These are phyloP conservation scores for Cenopis cana DNA, from an alignment of 2,888 invertebrate species.

Conservation along the genomic window DNA sequence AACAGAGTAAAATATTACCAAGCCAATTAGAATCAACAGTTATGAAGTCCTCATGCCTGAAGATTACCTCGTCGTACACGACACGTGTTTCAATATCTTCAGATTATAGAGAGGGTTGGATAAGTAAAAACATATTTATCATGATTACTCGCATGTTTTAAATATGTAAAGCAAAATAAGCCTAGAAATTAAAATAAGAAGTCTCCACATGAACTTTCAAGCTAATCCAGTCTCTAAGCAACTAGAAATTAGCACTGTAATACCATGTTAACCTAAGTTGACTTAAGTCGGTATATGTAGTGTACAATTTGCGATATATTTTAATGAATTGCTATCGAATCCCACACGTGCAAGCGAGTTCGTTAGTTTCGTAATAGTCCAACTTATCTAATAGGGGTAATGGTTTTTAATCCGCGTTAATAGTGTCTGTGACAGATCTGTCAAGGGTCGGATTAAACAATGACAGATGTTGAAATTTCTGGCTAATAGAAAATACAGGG, in stretches of 20 bases:
- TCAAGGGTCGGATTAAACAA: conserved; percentile 17
- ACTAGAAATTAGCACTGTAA: not conserved
- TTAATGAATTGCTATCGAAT: conserved; percentile 22
- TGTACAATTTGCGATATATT: conserved; percentile 17
- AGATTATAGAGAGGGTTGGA: conserved; percentile 1
- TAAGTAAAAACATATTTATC: not conserved
- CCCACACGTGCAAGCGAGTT: conserved; percentile 10
- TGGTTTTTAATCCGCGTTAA: conserved; percentile 43
- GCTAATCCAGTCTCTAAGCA: not conserved
- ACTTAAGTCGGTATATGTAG: not conserved
- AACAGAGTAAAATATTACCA: conserved; percentile 13
- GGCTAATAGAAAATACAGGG: not conserved
- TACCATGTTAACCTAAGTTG: not conserved
- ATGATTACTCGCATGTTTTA: no score
- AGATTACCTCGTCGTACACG: no score
- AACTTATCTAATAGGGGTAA: conserved; percentile 42
- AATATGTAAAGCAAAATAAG: not conserved
- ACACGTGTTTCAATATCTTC: conserved; percentile 15
- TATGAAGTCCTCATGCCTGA: conserved; percentile 6
- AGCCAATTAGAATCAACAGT: not conserved
- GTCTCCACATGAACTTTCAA: not conserved
- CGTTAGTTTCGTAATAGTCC: conserved; percentile 48
- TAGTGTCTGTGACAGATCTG: conserved; percentile 36
- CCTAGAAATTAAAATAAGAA: not conserved
- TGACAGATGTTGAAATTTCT: conserved; percentile 19